Base-by-base conservation (phyloP, 1,140 invertebrate species). In the Pogonognathellus flavescens region DNA sequence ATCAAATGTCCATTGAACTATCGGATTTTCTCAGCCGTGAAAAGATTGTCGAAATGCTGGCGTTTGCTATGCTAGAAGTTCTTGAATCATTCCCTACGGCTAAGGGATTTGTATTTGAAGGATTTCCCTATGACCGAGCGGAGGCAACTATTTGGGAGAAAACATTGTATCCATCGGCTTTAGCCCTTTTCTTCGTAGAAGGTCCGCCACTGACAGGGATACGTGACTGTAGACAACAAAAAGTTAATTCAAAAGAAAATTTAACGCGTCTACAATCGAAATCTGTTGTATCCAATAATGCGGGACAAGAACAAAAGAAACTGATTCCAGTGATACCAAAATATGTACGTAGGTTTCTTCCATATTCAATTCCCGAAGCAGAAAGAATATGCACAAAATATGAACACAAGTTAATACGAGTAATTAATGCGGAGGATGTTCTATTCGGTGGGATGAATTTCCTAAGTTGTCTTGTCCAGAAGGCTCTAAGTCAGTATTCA, bases 11-110 rank as follows among this genome's bases (percentile, higher is more conserved):
- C 2, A 22, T 81, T 25, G 20, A 57, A 13, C n/a, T 81, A 11
- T 53, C 18, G 2, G 50, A 81, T 22, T 57, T 53, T 52, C 55
- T 55, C 18, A 53, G 10, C 1, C 18, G 53, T 14, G 59, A 85
- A 16, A 85, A 82, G 72, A 83, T 85, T 41, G n/a, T 85, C 16
- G 80, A 85, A 49, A 22, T 85, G 49, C 60, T 66, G 60, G 60
- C 70, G 52, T 83, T 85, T 41, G 80, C 85, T 13, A 85, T 85
- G 85, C 18, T 70, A 11, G 85, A n/a, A n/a, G n/a, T n/a, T n/a
- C n/a, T n/a, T n/a, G n/a, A 85, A 76, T 31, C 53, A 4, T 18
- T 85, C 11, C 85, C 85, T 11, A 81, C 80, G 6, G 31, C 31
- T 11, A 25, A 57, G 4, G 85, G 85, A 22, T 85, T 85, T 55